Evolutionary conservation across 1,140 invertebrate genomes (phyloP).

Genomic region (Tribolium madens): DNA sequence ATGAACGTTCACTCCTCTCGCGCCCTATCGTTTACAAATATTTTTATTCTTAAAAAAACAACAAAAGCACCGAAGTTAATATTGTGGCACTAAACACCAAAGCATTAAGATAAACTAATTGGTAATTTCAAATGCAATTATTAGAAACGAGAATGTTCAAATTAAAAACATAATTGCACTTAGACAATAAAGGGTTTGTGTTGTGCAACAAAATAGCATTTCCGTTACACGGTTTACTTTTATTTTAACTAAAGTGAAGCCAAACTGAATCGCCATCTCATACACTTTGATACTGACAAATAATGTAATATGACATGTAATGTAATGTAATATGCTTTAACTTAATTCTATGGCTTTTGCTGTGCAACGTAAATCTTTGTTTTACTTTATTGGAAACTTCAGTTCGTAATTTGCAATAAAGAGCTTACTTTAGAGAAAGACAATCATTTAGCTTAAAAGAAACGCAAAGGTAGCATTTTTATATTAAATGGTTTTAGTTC

Average conservation of each 20-base stretch:
- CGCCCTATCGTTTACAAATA: not conserved
- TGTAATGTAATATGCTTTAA: not conserved
- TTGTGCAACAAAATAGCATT: not conserved
- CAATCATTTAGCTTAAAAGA: not conserved
- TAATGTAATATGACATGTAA: not conserved
- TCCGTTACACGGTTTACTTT: not conserved
- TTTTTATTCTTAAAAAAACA: not conserved
- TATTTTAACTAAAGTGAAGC: conserved; percentile 3
- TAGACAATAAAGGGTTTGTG: not conserved
- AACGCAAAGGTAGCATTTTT: not conserved
- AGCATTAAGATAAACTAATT: not conserved
- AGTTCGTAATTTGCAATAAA: conserved; percentile 10
- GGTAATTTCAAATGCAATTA: not conserved
- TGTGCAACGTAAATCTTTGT: not conserved
- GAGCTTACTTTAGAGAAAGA: not conserved
- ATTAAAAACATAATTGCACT: not conserved
- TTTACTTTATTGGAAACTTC: not conserved
- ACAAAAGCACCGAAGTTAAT: no score
- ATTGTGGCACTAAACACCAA: not conserved
- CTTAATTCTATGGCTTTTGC: not conserved
- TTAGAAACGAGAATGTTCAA: not conserved
- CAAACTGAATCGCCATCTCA: not conserved
- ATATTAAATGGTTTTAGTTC: not conserved
- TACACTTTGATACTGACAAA: not conserved
- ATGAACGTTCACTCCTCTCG: not conserved